Evolutionary conservation across 2,888 invertebrate species (phyloP).

Genomic region (Lasius platythorax): DNA sequence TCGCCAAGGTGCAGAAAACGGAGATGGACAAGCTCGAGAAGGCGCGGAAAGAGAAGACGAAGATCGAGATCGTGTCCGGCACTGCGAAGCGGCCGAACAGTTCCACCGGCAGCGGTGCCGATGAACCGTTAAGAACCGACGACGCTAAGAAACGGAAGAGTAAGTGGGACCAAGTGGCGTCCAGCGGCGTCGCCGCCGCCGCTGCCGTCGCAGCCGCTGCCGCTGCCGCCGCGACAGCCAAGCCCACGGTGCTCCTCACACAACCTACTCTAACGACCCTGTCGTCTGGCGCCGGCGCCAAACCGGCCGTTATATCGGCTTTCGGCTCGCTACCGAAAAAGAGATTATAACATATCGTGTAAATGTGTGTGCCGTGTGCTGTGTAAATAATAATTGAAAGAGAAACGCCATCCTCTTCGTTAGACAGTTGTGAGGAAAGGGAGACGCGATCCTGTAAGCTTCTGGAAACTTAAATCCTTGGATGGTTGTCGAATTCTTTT

Average conservation of each 20-base stretch:
- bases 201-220: constrained; percentile 81
- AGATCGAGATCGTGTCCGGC: constrained; percentile 94
- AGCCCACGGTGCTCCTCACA: constrained; percentile 90
- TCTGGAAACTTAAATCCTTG: constrained; percentile 23
- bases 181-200: constrained; percentile 81
- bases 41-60: constrained; percentile 90
- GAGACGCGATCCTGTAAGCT: neutral
- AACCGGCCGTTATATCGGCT: constrained; percentile 96
- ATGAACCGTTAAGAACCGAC: constrained; percentile 86
- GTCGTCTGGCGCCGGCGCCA: constrained; percentile 94
- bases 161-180: constrained; percentile 96
- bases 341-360: constrained; percentile 84
- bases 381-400: constrained; percentile 36
- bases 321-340: constrained; percentile 97
- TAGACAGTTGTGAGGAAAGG: constrained; percentile 7
- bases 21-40: constrained; percentile 98
- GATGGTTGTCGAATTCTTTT: neutral
- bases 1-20: constrained; percentile 94
- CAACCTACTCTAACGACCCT: constrained; percentile 92
- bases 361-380: constrained; percentile 59
- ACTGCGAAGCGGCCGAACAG: constrained; percentile 88
- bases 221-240: constrained; percentile 87
- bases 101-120: constrained; percentile 87
- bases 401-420: neutral
- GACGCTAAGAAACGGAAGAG: constrained; percentile 94